These are phyloP conservation scores for Vannuccia rotundouncinata DNA, from an alignment of 2,888 invertebrate genomes.

Conservation along the genomic window DNA sequence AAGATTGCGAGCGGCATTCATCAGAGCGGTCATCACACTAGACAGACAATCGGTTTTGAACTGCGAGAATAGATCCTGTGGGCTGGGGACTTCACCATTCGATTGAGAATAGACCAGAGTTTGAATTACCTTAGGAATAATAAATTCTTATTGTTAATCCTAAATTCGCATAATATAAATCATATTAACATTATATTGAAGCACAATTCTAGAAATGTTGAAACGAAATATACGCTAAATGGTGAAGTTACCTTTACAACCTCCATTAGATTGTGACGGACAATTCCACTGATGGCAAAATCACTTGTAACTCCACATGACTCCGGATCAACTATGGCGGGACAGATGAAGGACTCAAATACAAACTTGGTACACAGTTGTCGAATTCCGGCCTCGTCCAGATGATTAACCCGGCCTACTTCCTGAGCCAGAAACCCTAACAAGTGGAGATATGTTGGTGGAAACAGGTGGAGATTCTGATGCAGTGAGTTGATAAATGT, in stretches of 20 bases:
- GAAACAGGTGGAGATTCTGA: constrained; percentile 81
- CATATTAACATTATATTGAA: too few relatives aligned
- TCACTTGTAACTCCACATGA: constrained; percentile 82
- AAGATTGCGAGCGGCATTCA: not conserved
- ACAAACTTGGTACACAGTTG: constrained; percentile 83
- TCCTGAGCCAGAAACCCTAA: constrained; percentile 52
- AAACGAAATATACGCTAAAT: too few relatives aligned
- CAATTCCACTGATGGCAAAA: constrained; percentile 79
- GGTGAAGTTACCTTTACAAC: constrained; percentile 40
- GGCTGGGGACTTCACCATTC: not conserved
- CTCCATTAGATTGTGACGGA: constrained; percentile 70
- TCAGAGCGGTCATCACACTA: not conserved
- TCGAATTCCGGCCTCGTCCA: constrained; percentile 53
- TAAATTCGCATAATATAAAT: too few relatives aligned
- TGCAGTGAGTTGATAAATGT: constrained; percentile 74
- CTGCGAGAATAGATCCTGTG: not conserved
- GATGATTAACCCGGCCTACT: constrained; percentile 48
- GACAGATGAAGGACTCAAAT: constrained; percentile 85
- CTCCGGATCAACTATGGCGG: constrained; percentile 90
- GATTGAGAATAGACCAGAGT: not conserved
- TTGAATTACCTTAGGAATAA: not conserved
- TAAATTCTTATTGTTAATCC: too few relatives aligned
- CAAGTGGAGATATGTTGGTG: constrained; percentile 61
- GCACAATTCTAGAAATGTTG: too few relatives aligned
- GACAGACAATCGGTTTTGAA: not conserved